Conservation (phyloP, 2,797 vertebrate species). For the Crax fasciolata region DNA sequence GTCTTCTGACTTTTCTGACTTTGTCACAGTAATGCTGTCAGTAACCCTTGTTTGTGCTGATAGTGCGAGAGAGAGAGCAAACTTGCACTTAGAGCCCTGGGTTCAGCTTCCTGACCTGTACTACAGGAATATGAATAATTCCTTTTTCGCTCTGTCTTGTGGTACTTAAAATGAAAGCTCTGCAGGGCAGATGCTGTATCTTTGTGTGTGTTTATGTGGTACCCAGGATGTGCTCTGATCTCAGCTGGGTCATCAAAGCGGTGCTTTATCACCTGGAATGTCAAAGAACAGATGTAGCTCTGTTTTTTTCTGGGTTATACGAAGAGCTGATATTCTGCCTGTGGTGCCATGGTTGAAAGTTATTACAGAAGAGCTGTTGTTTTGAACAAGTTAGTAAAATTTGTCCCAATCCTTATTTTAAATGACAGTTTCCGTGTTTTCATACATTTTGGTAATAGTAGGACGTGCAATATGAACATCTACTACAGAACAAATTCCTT, state of each 20-base stretch:
- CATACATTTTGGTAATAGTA: neutral
- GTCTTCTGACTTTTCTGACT: slow-evolving; percentile 25
- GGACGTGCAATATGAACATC: neutral
- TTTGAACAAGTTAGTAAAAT: slow-evolving; percentile 28
- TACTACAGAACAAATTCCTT: neutral
- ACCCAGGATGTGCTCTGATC: slow-evolving; percentile 60
- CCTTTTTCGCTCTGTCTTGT: slow-evolving; percentile 28
- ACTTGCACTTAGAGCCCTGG: slow-evolving; percentile 6
- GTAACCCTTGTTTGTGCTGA: slow-evolving; percentile 54
- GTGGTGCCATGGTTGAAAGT: slow-evolving; percentile 52
- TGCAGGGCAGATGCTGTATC: slow-evolving; percentile 69
- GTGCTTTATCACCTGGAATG: slow-evolving; percentile 71
- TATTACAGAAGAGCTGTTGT: slow-evolving; percentile 23
- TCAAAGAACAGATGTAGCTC: slow-evolving; percentile 72
- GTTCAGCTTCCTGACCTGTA: slow-evolving; percentile 51
- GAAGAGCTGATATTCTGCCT: slow-evolving; percentile 54
- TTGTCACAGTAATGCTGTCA: neutral
- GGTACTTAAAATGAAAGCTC: slow-evolving; percentile 67
- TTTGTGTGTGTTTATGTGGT: slow-evolving; percentile 46
- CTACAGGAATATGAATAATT: slow-evolving; percentile 56
- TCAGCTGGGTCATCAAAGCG: slow-evolving; percentile 70
- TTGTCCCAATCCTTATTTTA: neutral
- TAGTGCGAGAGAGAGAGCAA: slow-evolving; percentile 23
- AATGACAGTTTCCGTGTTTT: neutral
- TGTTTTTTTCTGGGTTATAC: slow-evolving; percentile 15